Conservation (phyloP, 1,140 invertebrate species). For the Nylanderia fulva region DNA sequence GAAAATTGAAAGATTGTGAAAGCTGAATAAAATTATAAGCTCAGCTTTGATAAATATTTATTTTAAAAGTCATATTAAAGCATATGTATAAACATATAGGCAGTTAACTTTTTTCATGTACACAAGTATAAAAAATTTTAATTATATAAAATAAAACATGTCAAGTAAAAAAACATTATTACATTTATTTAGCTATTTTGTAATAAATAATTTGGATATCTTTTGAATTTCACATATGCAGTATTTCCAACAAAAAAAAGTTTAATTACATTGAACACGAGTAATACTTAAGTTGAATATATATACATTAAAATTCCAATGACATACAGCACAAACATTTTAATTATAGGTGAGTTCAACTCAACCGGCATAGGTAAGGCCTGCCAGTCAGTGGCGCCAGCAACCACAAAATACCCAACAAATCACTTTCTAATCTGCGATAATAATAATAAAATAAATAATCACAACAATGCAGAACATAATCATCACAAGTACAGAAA, state of each 20-base stretch:
- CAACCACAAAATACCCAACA: conserved; percentile 85
- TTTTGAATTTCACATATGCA: background rate
- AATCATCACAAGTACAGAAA: conserved; percentile 86
- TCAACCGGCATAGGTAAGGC: conserved; percentile 84
- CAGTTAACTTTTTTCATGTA: conserved; percentile 5
- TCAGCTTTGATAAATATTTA: conserved; percentile 63
- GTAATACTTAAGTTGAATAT: background rate
- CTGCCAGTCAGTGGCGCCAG: conserved; percentile 85
- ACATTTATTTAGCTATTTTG: background rate
- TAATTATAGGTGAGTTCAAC: conserved; percentile 84
- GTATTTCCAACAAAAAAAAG: background rate
- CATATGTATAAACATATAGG: background rate
- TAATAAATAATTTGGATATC: background rate
- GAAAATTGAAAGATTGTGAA: conserved; percentile 17
- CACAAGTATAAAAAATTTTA: background rate
- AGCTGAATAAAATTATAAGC: conserved; percentile 72
- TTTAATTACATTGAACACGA: background rate
- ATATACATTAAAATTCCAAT: background rate
- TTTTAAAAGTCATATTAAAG: background rate
- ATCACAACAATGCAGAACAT: conserved; percentile 85
- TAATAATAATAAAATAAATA: conserved; percentile 85
- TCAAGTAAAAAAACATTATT: background rate
- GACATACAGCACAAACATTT: background rate
- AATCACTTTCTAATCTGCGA: conserved; percentile 85
- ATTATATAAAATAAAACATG: background rate